These are phyloP conservation scores for Erebia ligea DNA, from an alignment of 2,888 invertebrate genomes.

Conservation along the genomic window DNA sequence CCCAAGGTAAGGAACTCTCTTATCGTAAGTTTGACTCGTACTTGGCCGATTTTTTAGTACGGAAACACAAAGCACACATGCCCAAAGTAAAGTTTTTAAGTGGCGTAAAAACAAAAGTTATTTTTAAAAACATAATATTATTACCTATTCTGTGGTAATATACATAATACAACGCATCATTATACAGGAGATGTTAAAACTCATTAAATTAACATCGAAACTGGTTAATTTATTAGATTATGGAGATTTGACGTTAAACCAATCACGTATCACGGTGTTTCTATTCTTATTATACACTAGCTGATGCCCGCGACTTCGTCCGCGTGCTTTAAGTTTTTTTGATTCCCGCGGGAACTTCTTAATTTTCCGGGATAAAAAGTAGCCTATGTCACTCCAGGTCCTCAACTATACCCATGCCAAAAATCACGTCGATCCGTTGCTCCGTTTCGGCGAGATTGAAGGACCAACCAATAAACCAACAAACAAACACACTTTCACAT, in stretches of 20 bases:
- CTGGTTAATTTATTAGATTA: conserved; percentile 16
- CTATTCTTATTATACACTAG: background rate
- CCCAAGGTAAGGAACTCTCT: background rate
- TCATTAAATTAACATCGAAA: background rate
- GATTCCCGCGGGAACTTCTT: too few relatives aligned
- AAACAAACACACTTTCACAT: too few relatives aligned
- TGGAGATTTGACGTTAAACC: background rate
- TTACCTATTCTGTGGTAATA: background rate
- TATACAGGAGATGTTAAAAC: background rate
- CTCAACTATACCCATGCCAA: too few relatives aligned
- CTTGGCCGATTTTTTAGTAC: background rate
- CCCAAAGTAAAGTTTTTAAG: background rate
- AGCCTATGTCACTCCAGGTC: too few relatives aligned
- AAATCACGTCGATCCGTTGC: too few relatives aligned
- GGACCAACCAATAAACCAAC: too few relatives aligned
- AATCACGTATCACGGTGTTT: background rate
- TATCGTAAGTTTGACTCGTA: background rate
- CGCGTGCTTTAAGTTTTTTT: too few relatives aligned
- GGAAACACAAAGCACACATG: background rate
- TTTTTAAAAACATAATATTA: conserved; percentile 10
- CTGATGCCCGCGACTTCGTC: too few relatives aligned
- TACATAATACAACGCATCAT: conserved; percentile 8
- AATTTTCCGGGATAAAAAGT: too few relatives aligned
- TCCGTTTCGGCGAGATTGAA: too few relatives aligned
- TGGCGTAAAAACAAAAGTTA: background rate